Conservation (phyloP, 2,888 invertebrate genomes). For the Yponomeuta cagnagella region DNA sequence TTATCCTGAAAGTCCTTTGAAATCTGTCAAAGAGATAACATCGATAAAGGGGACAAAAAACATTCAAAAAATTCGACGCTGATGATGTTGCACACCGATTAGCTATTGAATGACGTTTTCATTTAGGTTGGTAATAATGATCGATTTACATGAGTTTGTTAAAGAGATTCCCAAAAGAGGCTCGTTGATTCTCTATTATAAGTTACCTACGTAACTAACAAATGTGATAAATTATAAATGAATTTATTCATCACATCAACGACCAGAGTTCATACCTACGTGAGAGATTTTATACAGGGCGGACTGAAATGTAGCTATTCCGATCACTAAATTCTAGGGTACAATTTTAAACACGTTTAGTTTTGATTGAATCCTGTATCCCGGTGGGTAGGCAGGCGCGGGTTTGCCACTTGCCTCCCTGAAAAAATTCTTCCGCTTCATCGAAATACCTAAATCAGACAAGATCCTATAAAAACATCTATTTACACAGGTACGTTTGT, state of each 20-base stretch:
- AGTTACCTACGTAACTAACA: neutral
- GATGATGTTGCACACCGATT: neutral
- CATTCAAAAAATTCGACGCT: neutral
- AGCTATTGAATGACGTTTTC: neutral
- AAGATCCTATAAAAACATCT: no score
- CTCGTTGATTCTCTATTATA: neutral
- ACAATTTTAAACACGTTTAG: no score
- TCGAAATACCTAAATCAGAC: no score
- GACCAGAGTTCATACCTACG: neutral
- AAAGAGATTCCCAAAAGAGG: neutral
- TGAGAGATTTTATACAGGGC: conserved; percentile 1
- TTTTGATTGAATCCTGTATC: no score
- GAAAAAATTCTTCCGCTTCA: no score
- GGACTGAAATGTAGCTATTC: neutral
- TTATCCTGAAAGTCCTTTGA: no score
- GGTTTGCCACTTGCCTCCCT: no score
- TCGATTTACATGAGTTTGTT: neutral
- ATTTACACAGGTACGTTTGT: no score
- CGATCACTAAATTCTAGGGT: neutral
- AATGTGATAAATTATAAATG: neutral
- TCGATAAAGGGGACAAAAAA: no score
- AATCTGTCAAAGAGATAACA: no score
- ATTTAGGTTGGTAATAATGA: neutral
- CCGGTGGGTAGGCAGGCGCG: no score
- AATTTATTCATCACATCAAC: neutral